A percentile compares a stretch with the other conserved stretches of the same genome.
phyloP scores from a whole-genome alignment of 2,888 invertebrate species.

The Pherbina coryleti region DNA sequence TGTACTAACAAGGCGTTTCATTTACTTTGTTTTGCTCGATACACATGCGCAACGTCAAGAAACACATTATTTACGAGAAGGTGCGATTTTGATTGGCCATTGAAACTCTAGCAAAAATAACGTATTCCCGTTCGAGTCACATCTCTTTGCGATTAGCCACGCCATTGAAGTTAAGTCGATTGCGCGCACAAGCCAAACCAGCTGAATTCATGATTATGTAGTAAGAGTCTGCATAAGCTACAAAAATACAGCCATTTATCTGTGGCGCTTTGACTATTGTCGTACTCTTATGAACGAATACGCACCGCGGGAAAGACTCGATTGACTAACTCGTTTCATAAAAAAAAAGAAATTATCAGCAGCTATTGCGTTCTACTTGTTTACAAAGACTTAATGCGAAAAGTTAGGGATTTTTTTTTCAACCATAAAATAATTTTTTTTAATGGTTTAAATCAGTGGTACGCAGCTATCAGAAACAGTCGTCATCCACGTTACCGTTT shows the following conservation, averaged over 20 bases:
- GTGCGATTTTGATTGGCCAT: constrained; percentile 44
- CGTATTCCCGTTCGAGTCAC: neutral
- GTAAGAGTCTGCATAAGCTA: neutral
- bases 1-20: constrained; percentile 10
- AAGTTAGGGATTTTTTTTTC: too few relatives aligned
- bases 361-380: too few relatives aligned
- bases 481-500: too few relatives aligned
- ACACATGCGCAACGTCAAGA: constrained; percentile 37
- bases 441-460: too few relatives aligned
- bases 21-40: constrained; percentile 37
- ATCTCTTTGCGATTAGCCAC: constrained; percentile 12
- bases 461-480: too few relatives aligned
- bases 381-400: too few relatives aligned
- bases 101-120: neutral
- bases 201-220: neutral
- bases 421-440: too few relatives aligned
- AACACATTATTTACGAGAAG: constrained; percentile 35
- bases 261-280: too few relatives aligned
- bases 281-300: too few relatives aligned
- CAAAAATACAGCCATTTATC: neutral
- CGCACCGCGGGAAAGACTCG: too few relatives aligned
- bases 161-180: constrained; percentile 8
- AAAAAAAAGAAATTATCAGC: too few relatives aligned
- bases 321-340: too few relatives aligned
- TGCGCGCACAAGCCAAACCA: neutral